Conservation (phyloP, 1,140 invertebrate species). For the Euura lappo region DNA sequence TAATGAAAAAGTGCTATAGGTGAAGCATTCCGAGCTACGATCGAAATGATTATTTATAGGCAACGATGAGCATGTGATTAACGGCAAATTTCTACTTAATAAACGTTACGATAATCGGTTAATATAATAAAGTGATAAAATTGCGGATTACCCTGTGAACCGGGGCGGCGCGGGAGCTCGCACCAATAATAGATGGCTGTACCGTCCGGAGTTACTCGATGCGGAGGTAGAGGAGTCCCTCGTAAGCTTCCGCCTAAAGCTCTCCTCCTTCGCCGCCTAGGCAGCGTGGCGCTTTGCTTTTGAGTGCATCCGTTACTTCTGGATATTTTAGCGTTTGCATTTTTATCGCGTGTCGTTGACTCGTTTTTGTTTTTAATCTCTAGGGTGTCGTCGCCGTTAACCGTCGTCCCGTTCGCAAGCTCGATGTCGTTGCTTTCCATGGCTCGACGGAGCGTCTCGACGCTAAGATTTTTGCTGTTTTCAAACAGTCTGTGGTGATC, state of each 20-base stretch:
- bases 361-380: constrained; percentile 9
- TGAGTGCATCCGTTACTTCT: constrained; percentile 26
- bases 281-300: constrained; percentile 54
- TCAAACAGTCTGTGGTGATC: constrained; percentile 27
- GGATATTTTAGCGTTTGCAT: constrained; percentile 44
- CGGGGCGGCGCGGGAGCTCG: constrained; percentile 65
- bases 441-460: background rate
- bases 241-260: constrained; percentile 49
- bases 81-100: background rate
- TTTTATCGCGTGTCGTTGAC: constrained; percentile 40
- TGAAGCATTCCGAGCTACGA: background rate
- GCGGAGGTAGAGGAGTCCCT: constrained; percentile 67
- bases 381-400: constrained; percentile 22
- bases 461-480: constrained; percentile 24
- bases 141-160: constrained; percentile 57
- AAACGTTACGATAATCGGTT: background rate
- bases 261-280: constrained; percentile 49
- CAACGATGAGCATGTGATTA: background rate
- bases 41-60: too few relatives aligned
- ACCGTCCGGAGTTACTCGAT: constrained; percentile 77
- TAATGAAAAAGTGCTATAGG: background rate
- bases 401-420: background rate
- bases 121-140: background rate
- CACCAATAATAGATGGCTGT: constrained; percentile 86
- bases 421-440: background rate